Base-by-base conservation (phyloP, 1,140 invertebrate species). In the Meloidogyne floridensis region DNA sequence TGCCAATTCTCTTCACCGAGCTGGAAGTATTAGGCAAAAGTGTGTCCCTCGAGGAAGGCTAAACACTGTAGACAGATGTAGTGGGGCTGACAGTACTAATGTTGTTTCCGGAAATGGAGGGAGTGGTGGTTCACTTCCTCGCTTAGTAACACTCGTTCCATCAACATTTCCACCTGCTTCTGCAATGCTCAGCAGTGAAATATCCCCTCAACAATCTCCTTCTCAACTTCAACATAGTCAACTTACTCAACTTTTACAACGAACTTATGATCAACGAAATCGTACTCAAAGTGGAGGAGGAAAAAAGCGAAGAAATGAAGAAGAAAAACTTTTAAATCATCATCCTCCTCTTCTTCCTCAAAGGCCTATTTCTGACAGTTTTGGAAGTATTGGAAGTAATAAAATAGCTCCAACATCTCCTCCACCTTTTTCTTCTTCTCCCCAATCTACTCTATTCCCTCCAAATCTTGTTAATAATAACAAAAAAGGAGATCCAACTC, bases 401-500 rank as follows among this genome's bases (percentile, higher is more conserved):
- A 65, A 65, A 65, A 18, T 65, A 65, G 59, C 59, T 7, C 59
- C 59, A 65, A 65, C n/a, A 65, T 65, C 59, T 65, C 32, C 32
- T 32, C 59, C 59, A 65, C 47, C 47, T 47, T 47, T 47, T 47
- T n/a, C n/a, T 65, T 65, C 59, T 18, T 65, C 59, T 65, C 59
- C 59, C n/a, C 59, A 65, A 65, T 65, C 59, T 65, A 65, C 59
- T 6, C n/a, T 65, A n/a, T 65, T 65, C n/a, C 59, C 59, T 7
- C 59, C 59, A n/a, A 65, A 65, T 32, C 1, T 32, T 32, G 32
- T 1, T 32, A 32, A 32, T 32, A 32, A 32, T 65, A 6, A 7
- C 15, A 65, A n/a, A 18, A 65, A 65, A 18, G 59, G 80, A 10
- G 84, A 84, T 73, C 83, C 84, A 13, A 70, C 56, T 9, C 80